phyloP scores from a whole-genome alignment of 2,797 vertebrate species.

The Oceanodroma leucorhoa region DNA sequence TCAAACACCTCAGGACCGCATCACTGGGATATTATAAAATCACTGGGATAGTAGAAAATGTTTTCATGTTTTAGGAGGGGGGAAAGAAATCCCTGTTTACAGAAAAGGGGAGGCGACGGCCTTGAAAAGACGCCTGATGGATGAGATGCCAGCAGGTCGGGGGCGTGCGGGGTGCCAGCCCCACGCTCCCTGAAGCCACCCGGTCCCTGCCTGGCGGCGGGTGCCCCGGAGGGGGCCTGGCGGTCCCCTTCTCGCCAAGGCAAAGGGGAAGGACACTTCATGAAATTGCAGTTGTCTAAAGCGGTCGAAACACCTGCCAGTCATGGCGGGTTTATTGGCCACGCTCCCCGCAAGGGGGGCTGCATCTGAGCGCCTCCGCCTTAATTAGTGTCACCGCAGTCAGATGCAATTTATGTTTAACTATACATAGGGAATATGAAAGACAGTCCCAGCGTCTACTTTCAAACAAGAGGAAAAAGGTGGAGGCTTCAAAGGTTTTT shows the following conservation, averaged over 20 bases:
- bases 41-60: neutral
- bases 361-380: slow-evolving; percentile 59
- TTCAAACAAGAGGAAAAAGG: slow-evolving; percentile 52
- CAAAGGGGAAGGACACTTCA: slow-evolving; percentile 29
- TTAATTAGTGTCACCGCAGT: slow-evolving; percentile 72
- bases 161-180: rapidly evolving
- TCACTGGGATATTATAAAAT: neutral
- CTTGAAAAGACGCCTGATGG: neutral
- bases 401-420: slow-evolving; percentile 75
- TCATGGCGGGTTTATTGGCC: slow-evolving; percentile 61
- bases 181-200: rapidly evolving
- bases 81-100: neutral
- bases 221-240: neutral
- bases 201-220: neutral
- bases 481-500: slow-evolving; percentile 37
- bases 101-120: neutral
- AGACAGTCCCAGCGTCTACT: slow-evolving; percentile 56
- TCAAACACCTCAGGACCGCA: slow-evolving; percentile 53
- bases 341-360: slow-evolving; percentile 43
- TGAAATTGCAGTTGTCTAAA: slow-evolving; percentile 57
- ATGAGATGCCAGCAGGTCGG: neutral
- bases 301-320: slow-evolving; percentile 65
- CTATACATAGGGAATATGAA: slow-evolving; percentile 55
- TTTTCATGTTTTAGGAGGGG: neutral
- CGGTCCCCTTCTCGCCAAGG: slow-evolving; percentile 3